Base-by-base conservation (phyloP, 2,888 invertebrate species). In the Liopterus haemorrhoidalis region DNA sequence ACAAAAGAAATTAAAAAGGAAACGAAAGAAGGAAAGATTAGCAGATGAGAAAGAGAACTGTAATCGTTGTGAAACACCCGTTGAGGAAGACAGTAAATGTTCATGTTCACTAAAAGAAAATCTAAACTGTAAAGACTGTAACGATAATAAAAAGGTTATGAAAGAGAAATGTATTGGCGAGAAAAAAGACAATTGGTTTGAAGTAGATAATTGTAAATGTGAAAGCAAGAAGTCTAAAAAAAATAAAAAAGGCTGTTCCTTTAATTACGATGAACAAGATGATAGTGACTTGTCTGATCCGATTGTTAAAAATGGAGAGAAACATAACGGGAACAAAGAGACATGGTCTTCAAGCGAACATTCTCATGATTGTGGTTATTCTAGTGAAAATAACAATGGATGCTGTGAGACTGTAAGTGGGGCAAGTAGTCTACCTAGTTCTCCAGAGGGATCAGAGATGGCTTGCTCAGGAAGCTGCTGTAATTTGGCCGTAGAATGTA, bases 381-480 rank as follows among this genome's bases (percentile, higher is more conserved):
- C 87, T 14, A 91, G 91, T 8, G 91, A 88, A 50, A 82, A 82
- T 54, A 85, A 85, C 60, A 82, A 82, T 44, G 82, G 81, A 36
- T 79, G 77, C 63, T 79, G 78, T 59, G 78, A 78, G 54, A 79
- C 79, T 22, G 75, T 78, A 46, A 79, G 79, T 5, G 74, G 79
- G 28, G 82, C 82, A 38, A 86, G 86, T 15, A 89, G 89, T 54
- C 73, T 84, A 48, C 81, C 83, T 55, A 89, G 87, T 63, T 88
- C 90, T 3, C 87, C 90, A 0, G 92, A 91, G 61, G 90, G 91
- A 20, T 91, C 91, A 0, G 92, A 91, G 62, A 80, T 91, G 41
- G 89, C 88, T 1, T 93, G 90, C 67, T 87, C 85, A 1, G 92
- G 92, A 62, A 85, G 85, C 28, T 85, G 87, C 63, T 92, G 92